Percentiles rank a stretch among this genome's conserved stretches.
phyloP scores from a whole-genome alignment of 1,140 invertebrate genomes.

The fruit fly (Drosophila melanogaster) region DNA sequence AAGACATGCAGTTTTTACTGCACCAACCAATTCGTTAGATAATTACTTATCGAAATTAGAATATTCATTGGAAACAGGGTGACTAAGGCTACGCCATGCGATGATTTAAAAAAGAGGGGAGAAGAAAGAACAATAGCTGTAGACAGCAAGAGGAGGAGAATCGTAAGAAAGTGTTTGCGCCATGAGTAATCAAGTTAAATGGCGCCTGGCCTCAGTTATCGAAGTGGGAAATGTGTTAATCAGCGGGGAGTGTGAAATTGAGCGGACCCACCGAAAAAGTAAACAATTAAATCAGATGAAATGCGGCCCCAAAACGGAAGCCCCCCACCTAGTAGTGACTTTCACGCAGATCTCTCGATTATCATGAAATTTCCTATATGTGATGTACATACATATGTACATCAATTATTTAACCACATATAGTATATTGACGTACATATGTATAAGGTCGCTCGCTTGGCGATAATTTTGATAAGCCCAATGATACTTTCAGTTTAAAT shows the following conservation, averaged over 20 bases:
- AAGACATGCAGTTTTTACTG: background rate
- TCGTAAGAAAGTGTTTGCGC: slow-evolving; percentile 36
- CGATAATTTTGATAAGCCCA: slow-evolving; percentile 72
- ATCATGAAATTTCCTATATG: slow-evolving; percentile 27
- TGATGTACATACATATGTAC: slow-evolving; percentile 24
- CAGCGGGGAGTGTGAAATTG: slow-evolving; percentile 48
- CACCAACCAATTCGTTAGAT: slow-evolving; percentile 16
- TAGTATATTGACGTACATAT: slow-evolving; percentile 29
- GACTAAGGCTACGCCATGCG: slow-evolving; percentile 53
- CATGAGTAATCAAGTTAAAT: slow-evolving; percentile 72
- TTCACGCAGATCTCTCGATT: slow-evolving; percentile 27
- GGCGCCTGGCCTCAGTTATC: slow-evolving; percentile 46
- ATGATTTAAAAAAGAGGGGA: slow-evolving; percentile 1
- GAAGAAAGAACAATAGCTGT: slow-evolving; percentile 6
- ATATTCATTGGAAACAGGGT: slow-evolving; percentile 44
- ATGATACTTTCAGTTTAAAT: slow-evolving; percentile 36
- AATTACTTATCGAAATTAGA: slow-evolving; percentile 13
- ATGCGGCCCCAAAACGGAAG: slow-evolving; percentile 29
- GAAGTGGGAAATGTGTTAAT: slow-evolving; percentile 60
- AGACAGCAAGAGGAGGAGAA: slow-evolving; percentile 20
- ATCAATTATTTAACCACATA: slow-evolving; percentile 42
- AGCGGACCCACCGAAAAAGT: slow-evolving; percentile 34
- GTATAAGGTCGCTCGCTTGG: slow-evolving; percentile 63
- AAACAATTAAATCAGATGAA: slow-evolving; percentile 49
- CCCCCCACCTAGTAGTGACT: slow-evolving; percentile 15